phyloP scores from a whole-genome alignment of 1,140 invertebrate genomes.

The Adelges cooleyi region DNA sequence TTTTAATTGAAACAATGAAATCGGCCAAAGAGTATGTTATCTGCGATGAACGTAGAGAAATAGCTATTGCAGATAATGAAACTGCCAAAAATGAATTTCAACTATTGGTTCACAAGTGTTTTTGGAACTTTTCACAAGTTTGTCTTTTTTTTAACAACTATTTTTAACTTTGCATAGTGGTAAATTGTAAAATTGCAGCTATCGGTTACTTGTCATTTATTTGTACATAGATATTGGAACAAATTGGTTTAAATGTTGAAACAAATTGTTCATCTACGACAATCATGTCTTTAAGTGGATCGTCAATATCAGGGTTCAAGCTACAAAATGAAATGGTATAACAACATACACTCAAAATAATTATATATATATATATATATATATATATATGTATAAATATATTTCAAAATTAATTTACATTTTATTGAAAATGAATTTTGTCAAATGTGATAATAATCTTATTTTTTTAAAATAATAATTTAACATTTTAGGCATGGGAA shows the following conservation, averaged over 20 bases:
- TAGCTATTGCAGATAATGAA: slow-evolving; percentile 50
- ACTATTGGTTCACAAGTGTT: slow-evolving; percentile 55
- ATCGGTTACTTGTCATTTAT: not conserved
- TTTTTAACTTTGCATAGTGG: too few species aligned
- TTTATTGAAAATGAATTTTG: too few species aligned
- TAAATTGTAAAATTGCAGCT: slow-evolving; percentile 2
- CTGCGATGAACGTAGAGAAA: slow-evolving; percentile 56
- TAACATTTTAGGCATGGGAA: slow-evolving; percentile 53
- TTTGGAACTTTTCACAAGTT: slow-evolving; percentile 42
- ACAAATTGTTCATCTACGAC: slow-evolving; percentile 17
- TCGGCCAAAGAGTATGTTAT: slow-evolving; percentile 76
- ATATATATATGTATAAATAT: too few species aligned
- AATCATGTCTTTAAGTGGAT: slow-evolving; percentile 18
- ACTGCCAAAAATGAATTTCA: slow-evolving; percentile 53
- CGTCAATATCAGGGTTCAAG: not conserved
- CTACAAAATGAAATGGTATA: slow-evolving; percentile 4
- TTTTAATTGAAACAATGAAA: slow-evolving; percentile 70
- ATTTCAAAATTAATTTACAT: too few species aligned
- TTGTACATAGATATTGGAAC: slow-evolving; percentile 12
- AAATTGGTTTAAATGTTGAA: slow-evolving; percentile 17
- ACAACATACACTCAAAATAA: too few species aligned
- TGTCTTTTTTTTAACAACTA: not conserved
- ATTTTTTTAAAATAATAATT: too few species aligned
- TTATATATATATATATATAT: too few species aligned
- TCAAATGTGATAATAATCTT: too few species aligned